Evolutionary conservation across 2,797 vertebrate species (phyloP).

Genomic region (Thamnophis elegans): DNA sequence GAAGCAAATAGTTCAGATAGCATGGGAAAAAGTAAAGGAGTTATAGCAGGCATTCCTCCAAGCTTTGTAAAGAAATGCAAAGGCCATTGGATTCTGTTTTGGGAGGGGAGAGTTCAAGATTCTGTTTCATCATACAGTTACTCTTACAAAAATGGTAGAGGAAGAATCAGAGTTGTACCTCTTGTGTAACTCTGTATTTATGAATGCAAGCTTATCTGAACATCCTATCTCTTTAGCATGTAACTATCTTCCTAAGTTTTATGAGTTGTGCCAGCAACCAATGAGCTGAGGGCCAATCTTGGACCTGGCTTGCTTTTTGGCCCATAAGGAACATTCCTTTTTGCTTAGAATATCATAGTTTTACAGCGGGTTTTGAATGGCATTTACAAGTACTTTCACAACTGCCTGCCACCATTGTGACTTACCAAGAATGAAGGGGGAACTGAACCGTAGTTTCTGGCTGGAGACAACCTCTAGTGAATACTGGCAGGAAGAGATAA

Average conservation of each 20-base stretch:
- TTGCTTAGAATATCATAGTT: conserved; percentile 6
- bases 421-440: conserved; percentile 33
- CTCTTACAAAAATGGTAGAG: not conserved
- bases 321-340: conserved; percentile 30
- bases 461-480: conserved; percentile 51
- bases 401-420: conserved; percentile 14
- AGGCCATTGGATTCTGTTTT: not conserved
- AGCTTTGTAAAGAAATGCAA: not conserved
- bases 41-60: too few species aligned
- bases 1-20: not conserved
- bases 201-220: not conserved
- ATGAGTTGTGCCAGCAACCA: not conserved
- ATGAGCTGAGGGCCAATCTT: not conserved
- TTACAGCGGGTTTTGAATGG: not conserved
- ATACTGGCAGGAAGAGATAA: conserved; percentile 69
- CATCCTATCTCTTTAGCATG: not conserved
- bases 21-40: not conserved
- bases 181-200: not conserved
- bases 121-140: not conserved
- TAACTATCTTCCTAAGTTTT: not conserved
- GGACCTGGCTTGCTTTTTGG: not conserved
- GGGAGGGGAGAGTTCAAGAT: not conserved
- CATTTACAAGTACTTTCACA: not conserved
- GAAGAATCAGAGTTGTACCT: not conserved
- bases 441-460: conserved; percentile 33